These are phyloP conservation scores for Drosophila prosaltans DNA, from an alignment of 1,140 invertebrate species.

Conservation along the genomic window DNA sequence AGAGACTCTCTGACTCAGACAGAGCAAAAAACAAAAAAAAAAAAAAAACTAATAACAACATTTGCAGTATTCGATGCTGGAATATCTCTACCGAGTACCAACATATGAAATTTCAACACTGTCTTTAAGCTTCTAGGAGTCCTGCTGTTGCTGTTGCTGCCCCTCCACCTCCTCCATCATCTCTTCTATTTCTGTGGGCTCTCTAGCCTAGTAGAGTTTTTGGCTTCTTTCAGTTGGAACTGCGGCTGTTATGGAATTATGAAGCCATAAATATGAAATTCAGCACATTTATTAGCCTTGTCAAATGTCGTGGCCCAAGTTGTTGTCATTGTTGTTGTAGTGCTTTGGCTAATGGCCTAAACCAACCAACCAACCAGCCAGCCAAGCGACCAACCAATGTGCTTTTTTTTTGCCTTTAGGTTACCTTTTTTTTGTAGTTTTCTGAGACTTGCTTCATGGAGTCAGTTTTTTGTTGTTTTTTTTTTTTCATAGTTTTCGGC, in stretches of 20 bases:
- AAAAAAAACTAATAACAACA: constrained; percentile 8
- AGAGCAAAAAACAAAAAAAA: not conserved
- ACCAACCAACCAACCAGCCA: constrained; percentile 14
- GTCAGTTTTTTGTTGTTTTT: constrained; percentile 14
- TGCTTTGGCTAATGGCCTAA: constrained; percentile 47
- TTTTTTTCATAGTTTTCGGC: constrained; percentile 48
- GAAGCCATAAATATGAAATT: constrained; percentile 83
- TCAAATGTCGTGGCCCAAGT: constrained; percentile 76
- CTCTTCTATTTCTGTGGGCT: too few species aligned
- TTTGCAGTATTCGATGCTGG: constrained; percentile 6
- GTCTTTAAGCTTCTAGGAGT: constrained; percentile 35
- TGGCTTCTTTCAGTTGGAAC: constrained; percentile 48
- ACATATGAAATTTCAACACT: constrained; percentile 59
- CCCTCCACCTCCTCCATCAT: not conserved
- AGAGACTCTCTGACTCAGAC: constrained; percentile 5
- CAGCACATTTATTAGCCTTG: constrained; percentile 82
- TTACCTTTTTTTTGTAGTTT: constrained; percentile 12
- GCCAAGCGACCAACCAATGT: constrained; percentile 12
- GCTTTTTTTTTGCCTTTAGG: constrained; percentile 15
- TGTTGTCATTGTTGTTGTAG: constrained; percentile 52
- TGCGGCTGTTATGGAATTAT: constrained; percentile 73
- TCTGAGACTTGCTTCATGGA: constrained; percentile 67
- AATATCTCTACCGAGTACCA: not conserved
- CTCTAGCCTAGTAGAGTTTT: constrained; percentile 30
- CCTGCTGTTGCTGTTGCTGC: constrained; percentile 7